phyloP scores from a whole-genome alignment of 2,888 invertebrate species.

The Ophion slaviceki region DNA sequence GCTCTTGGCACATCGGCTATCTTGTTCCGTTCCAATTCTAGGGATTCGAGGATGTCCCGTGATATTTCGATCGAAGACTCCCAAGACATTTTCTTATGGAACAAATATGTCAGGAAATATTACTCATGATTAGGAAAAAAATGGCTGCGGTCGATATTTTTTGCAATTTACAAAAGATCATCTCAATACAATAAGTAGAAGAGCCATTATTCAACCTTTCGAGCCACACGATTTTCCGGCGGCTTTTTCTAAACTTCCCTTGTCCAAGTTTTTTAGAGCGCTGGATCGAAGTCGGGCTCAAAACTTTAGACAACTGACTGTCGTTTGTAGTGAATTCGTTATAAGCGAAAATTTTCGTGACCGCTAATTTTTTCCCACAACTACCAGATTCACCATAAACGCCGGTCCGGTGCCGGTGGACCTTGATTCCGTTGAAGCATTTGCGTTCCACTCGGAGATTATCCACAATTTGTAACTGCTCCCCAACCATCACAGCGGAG shows the following conservation, averaged over 20 bases:
- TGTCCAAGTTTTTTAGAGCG: not conserved
- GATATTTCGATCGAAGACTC: not conserved
- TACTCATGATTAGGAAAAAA: not conserved
- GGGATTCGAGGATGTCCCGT: not conserved
- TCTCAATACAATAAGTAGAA: not conserved
- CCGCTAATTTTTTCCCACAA: not conserved
- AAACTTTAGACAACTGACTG: not conserved
- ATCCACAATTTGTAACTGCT: not conserved
- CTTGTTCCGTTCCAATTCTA: not conserved
- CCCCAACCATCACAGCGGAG: not conserved
- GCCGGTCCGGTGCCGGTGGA: too few relatives aligned
- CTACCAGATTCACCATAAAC: not conserved
- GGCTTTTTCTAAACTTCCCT: not conserved
- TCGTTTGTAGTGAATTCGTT: not conserved
- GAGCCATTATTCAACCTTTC: not conserved
- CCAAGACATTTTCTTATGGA: not conserved
- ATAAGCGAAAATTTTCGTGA: not conserved
- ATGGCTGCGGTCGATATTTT: not conserved
- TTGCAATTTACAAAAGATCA: not conserved
- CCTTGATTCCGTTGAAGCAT: not conserved
- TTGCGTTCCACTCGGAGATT: not conserved
- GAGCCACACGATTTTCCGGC: not conserved
- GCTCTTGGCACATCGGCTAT: not conserved
- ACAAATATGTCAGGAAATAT: not conserved
- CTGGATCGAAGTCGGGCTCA: not conserved